A percentile compares a stretch with the other conserved stretches of the same genome.
phyloP scores from a whole-genome alignment of 2,113 vertebrate species.

The Rhinolophus sinicus region DNA sequence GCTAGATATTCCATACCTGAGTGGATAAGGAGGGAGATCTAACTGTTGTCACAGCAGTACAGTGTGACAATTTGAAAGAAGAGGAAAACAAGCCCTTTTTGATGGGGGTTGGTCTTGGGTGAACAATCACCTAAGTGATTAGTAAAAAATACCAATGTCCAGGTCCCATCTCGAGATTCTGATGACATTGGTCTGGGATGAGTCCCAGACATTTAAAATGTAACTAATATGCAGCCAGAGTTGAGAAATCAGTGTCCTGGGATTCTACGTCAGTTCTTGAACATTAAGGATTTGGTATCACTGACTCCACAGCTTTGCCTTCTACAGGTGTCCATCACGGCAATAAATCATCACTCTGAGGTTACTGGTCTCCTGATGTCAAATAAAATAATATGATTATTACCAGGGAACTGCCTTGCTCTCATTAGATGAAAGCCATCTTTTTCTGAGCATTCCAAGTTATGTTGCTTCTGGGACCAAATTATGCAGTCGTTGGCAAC shows the following conservation, averaged over 20 bases:
- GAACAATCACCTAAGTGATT: not conserved
- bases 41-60: not conserved
- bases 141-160: not conserved
- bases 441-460: not conserved
- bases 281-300: not conserved
- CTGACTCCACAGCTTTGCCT: not conserved
- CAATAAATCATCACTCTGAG: not conserved
- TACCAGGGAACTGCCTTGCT: not conserved
- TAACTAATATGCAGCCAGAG: not conserved
- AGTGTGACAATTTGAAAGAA: not conserved
- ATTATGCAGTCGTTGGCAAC: not conserved
- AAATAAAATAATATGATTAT: not conserved
- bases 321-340: not conserved
- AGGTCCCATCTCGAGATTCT: not conserved
- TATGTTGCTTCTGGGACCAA: conserved; percentile 33
- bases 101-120: not conserved
- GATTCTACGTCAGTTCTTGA: not conserved
- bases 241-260: not conserved
- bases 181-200: not conserved
- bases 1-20: not conserved
- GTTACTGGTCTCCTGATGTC: not conserved
- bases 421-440: not conserved
- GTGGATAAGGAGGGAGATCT: not conserved
- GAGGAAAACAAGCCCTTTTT: not conserved
- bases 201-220: not conserved